A percentile compares a stretch with the other conserved stretches of the same genome.
Evolutionary conservation across 2,797 vertebrate genomes (phyloP).

Genomic region (Pseudomugil gertrudae): DNA sequence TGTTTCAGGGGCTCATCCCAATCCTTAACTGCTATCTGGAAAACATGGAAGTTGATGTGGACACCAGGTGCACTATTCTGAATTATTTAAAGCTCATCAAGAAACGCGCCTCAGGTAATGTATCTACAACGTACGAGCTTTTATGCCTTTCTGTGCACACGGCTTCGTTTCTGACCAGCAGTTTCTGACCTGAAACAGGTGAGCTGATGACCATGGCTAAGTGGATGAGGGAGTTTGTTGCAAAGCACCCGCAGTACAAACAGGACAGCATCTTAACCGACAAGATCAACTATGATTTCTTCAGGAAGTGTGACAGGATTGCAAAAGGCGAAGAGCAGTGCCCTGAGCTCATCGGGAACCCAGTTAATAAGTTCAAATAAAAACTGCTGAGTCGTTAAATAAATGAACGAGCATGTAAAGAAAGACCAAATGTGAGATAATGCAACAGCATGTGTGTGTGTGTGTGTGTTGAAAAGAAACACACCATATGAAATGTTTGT

Average conservation of each 20-base stretch:
- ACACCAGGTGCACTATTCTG: conserved; percentile 96
- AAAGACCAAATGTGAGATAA: conserved; percentile 82
- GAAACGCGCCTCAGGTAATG: conserved; percentile 95
- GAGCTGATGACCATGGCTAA: conserved; percentile 96
- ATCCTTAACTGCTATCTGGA: conserved; percentile 97
- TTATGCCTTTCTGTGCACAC: background rate
- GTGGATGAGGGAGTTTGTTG: conserved; percentile 96
- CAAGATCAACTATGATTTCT: conserved; percentile 94
- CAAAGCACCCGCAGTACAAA: conserved; percentile 92
- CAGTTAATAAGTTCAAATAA: conserved; percentile 87
- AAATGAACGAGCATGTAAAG: conserved; percentile 61
- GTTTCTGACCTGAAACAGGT: conserved; percentile 74
- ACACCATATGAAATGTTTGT: conserved; percentile 86
- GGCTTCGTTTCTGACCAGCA: background rate
- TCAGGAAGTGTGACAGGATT: conserved; percentile 90
- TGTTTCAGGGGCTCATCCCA: conserved; percentile 96
- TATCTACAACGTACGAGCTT: background rate
- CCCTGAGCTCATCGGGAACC: conserved; percentile 91
- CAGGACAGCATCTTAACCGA: conserved; percentile 94
- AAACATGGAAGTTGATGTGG: conserved; percentile 99
- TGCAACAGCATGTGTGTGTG: conserved; percentile 73
- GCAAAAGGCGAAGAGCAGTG: conserved; percentile 89
- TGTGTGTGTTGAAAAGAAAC: conserved; percentile 77
- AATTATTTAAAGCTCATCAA: conserved; percentile 98
- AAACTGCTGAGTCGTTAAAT: too few relatives aligned